These are phyloP conservation scores for Tenthredo mesomela DNA, from an alignment of 2,888 invertebrate genomes.

Conservation along the genomic window DNA sequence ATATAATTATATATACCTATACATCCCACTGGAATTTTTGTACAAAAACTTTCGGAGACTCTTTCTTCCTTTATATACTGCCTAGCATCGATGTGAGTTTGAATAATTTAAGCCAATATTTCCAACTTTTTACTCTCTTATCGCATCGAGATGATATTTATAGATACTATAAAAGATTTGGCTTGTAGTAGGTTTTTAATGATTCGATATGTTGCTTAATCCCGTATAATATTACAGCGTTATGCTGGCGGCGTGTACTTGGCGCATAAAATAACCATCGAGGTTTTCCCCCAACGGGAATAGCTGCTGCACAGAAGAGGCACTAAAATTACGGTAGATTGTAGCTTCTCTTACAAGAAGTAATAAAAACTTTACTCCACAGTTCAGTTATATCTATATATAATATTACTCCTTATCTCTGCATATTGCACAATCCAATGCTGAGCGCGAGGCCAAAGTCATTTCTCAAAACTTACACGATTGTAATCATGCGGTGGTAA, in stretches of 20 bases:
- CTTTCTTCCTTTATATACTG: no score
- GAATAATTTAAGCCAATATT: background rate
- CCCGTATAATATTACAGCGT: background rate
- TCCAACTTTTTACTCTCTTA: background rate
- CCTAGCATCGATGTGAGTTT: no score
- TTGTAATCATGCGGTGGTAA: background rate
- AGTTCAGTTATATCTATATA: background rate
- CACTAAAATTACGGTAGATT: background rate
- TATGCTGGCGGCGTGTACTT: background rate
- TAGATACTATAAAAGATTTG: background rate
- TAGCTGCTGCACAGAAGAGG: background rate
- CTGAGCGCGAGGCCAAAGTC: background rate
- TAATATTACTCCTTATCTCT: conserved; percentile 18
- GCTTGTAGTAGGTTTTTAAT: background rate
- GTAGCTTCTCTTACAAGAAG: background rate
- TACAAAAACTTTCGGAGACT: background rate
- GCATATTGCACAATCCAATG: background rate
- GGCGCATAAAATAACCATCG: conserved; percentile 15
- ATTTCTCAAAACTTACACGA: background rate
- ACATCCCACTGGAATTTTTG: background rate
- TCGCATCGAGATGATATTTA: background rate
- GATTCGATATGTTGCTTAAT: conserved; percentile 11
- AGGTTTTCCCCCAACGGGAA: background rate
- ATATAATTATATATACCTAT: no score
- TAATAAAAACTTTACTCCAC: conserved; percentile 12